Evolutionary conservation across 64 coral and sea anemone species (phyloP), one percentile per base, ranked within the genome.

Genomic region (Pachyseris speciosa): DNA sequence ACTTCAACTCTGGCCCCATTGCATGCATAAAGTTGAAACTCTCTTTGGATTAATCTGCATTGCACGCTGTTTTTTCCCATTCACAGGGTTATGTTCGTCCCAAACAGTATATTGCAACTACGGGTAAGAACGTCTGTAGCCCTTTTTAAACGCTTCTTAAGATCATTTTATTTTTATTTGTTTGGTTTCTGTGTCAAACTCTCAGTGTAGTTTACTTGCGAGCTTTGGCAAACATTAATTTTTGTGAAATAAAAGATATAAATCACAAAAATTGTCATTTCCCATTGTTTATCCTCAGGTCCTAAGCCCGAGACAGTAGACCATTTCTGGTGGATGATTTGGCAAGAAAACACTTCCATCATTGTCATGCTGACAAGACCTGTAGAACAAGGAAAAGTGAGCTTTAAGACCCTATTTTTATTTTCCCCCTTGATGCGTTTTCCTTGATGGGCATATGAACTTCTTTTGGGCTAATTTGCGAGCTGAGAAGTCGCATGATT

Each of bases 301-400:
- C 87, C 87, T 7, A 90, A 90, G 63, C 24, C 72, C 27, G 55
- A 78, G 50, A 90, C 87, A 9, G 32, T 64, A 27, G 40, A 69
- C 27, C 72, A 90, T 33, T 90, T 90, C 36, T 90, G 87, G 87
- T 38, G 51, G 60, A 90, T 90, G 87, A 42, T 81, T 9, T 90
- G 87, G 87, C 72, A 90, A 67, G 72, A 90, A 31, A 90, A 47
- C 11, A 39, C 74, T 4, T 64, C 50, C 26, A 48, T 90, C 11
- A 80, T 90, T 34, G 87, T 90, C 4, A 90, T 90, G 87, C 42
- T 90, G 5, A 90, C 87, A 41, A 76, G 44, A 69, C 74, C 69
- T 16, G 90, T 85, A 22, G 90, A 92, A 74, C 84, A 92, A 29
- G 90, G 90, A 75, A 92, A 85, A 78, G 90, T 85, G 51, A 92